Percentiles rank a stretch among this genome's conserved stretches.
These are phyloP conservation scores for Hippoglossus stenolepis DNA, from an alignment of 2,113 vertebrate genomes.

Conservation along the genomic window DNA sequence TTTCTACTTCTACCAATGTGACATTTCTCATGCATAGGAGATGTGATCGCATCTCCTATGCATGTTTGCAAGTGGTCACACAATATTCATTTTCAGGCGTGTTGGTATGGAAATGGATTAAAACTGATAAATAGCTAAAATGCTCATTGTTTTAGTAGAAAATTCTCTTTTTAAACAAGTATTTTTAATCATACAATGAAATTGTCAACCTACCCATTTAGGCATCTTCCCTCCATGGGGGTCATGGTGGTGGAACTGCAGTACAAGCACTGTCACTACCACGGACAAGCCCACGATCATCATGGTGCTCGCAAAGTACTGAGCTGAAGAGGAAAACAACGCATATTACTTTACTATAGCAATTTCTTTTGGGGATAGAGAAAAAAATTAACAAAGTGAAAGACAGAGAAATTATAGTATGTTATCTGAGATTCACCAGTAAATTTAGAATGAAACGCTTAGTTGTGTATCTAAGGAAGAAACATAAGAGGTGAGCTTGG, in stretches of 20 bases:
- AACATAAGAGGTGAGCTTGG: not conserved
- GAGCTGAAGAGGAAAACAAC: constrained; percentile 78
- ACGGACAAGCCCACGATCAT: constrained; percentile 92
- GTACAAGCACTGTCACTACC: constrained; percentile 91
- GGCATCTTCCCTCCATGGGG: constrained; percentile 93
- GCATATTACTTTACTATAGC: not conserved
- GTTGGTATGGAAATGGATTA: too few species aligned
- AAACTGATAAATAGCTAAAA: too few species aligned
- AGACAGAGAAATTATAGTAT: not conserved
- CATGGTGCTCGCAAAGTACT: constrained; percentile 94
- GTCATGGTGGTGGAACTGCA: constrained; percentile 93
- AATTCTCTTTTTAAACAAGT: too few species aligned
- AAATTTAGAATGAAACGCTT: not conserved
- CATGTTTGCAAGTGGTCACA: too few species aligned
- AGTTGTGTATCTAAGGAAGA: not conserved
- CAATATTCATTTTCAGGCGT: too few species aligned
- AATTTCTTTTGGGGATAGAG: not conserved
- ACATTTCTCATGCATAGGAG: too few species aligned
- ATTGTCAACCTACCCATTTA: constrained; percentile 85
- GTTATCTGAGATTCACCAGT: too few species aligned
- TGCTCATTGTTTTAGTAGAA: too few species aligned
- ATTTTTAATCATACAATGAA: not conserved
- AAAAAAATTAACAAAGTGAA: not conserved
- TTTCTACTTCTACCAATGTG: too few species aligned
- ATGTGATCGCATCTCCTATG: too few species aligned